phyloP scores from a whole-genome alignment of 2,113 vertebrate species.

The Dryoscopus gambensis region DNA sequence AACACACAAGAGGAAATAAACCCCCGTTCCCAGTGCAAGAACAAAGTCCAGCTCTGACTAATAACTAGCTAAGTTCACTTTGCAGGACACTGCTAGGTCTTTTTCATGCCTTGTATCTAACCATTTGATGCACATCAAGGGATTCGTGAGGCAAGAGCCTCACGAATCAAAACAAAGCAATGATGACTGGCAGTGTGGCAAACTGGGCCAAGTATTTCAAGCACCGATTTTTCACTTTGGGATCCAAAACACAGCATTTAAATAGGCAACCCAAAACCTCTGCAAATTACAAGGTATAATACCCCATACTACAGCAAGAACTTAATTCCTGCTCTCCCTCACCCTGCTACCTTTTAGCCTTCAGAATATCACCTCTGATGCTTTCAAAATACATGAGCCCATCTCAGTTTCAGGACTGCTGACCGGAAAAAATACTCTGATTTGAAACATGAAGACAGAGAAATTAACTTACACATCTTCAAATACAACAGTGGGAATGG shows the following conservation, averaged over 20 bases:
- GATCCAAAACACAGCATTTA: background rate
- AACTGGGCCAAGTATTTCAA: background rate
- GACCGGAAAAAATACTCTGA: background rate
- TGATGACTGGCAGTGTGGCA: background rate
- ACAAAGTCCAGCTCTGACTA: background rate
- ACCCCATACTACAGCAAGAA: background rate
- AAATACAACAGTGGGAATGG: background rate
- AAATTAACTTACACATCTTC: background rate
- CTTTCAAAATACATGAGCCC: background rate
- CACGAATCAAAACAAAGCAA: background rate
- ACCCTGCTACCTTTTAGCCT: background rate
- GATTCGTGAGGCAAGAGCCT: background rate
- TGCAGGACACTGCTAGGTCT: background rate
- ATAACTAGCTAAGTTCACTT: background rate
- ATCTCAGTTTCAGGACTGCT: background rate
- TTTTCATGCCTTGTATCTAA: background rate
- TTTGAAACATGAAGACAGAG: background rate
- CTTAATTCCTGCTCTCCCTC: background rate
- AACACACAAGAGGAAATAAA: background rate
- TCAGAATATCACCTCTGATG: background rate
- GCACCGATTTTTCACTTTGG: background rate
- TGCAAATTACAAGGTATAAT: rapidly evolving
- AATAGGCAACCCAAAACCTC: background rate
- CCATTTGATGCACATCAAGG: background rate
- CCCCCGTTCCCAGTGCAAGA: background rate